Conservation (phyloP, 2,797 vertebrate genomes). For the Sebastes elongatus region DNA sequence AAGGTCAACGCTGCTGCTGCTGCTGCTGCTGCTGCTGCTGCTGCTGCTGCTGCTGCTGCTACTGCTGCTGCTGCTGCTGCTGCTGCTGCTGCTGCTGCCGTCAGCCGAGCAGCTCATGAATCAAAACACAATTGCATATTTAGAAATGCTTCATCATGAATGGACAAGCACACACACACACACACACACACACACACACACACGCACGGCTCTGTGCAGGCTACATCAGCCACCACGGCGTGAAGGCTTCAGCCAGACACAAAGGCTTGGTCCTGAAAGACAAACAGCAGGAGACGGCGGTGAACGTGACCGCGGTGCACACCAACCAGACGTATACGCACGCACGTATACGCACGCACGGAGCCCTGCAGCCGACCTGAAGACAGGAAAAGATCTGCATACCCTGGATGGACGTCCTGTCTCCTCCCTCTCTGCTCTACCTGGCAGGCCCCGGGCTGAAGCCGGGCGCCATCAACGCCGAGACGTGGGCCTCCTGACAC, state of each 20-base stretch:
- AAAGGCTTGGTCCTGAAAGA: constrained; percentile 62
- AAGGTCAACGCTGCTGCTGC: constrained; percentile 49
- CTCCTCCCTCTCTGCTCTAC: constrained; percentile 64
- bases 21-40: background rate
- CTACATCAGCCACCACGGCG: constrained; percentile 25
- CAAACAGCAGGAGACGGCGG: constrained; percentile 56
- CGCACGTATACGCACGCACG: background rate
- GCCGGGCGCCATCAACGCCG: constrained; percentile 25
- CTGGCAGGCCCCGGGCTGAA: constrained; percentile 75
- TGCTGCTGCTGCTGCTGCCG: background rate
- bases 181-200: background rate
- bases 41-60: background rate
- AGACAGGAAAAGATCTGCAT: constrained; percentile 46
- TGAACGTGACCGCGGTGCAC: constrained; percentile 22
- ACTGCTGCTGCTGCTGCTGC: background rate
- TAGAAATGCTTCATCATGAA: constrained; percentile 44
- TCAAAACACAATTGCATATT: constrained; percentile 51
- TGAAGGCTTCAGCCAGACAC: constrained; percentile 45
- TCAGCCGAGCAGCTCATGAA: constrained; percentile 50
- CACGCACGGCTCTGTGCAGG: background rate
- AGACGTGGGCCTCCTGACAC: constrained; percentile 65
- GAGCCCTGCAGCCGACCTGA: background rate
- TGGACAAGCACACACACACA: background rate
- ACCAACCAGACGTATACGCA: background rate
- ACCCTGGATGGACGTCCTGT: constrained; percentile 47